Base-by-base conservation (phyloP, 2,113 vertebrate genomes). In the Indri indri region DNA sequence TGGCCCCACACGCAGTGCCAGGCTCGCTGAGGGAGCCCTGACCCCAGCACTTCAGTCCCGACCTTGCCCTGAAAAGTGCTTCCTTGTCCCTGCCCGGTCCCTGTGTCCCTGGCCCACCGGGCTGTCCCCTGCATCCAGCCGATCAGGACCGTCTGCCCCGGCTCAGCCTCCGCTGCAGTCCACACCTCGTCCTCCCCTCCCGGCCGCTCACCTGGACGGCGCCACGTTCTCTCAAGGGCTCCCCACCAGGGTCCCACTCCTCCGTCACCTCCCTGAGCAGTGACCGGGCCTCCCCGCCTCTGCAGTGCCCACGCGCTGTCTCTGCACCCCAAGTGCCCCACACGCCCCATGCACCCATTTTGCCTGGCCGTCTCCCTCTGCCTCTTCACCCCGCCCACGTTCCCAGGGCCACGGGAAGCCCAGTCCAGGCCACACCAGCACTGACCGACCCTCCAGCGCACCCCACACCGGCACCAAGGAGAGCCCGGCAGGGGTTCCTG, bases 271-370 rank as follows among this genome's bases (percentile, higher is more conserved):
- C 54, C 68, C 27, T 1, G 4, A 30, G n/a, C 45, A 40, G 40
- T 0, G 0, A 63, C 17, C 42, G 59, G 10, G 16, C 9, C 2
- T 34, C 20, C 42, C 40, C 59, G 8, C 40, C 16, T 1, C 14
- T 40, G 30, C 37, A 79, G 30, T 2, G 3, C 13, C 50, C 50
- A 52, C 50, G 0, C 3, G 14, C 50, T 52, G 50, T 52, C 50
- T 52, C 3, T 3, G 12, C 3, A 16, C 50, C 50, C 50, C 50
- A 13, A 13, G 50, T 0, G 6, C 18, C 20, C 54, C 54, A 20
- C 54, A 57, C 0, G 20, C 54, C 54, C 20, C 7, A 57, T 8
- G 54, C 20, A 3, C 54, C 54, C 54, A 2, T 57, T 57, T 8
- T 2, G 54, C 54, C 54, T 22, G 7, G 20, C 54, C 54, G 20